Evolutionary conservation across 2,113 vertebrate genomes (phyloP), one percentile per base, ranked within the genome.

Genomic region (Oryzias curvinotus): DNA sequence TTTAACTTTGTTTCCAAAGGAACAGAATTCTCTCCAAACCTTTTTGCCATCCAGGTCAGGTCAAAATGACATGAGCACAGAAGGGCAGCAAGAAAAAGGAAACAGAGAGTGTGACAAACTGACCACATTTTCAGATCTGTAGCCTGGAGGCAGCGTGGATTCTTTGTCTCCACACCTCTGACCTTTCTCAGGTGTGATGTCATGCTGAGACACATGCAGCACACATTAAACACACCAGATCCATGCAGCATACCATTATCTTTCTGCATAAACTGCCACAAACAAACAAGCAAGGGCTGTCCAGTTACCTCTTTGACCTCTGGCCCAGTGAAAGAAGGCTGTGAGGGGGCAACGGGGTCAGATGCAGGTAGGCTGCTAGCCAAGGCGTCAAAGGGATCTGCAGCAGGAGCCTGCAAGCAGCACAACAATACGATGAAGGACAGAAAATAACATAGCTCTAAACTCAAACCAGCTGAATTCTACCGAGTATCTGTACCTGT

Each of bases 361-460:
- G 68, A n/a, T 3, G 89, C 57, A 2, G 89, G 86, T 26, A 93
- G 71, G n/a, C 23, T 84, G 76, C 26, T 80, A 57, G 85, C 85
- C 69, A 93, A 77, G 57, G 84, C 85, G 1, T 90, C 89, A 1
- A 92, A 72, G 2, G 91, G 89, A 78, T 92, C 91, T 45, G 52
- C 41, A 0, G 4, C 56, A 48, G 80, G 65, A 6, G 72, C 82
- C 91, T 92, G 80, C 14, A 85, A 68, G 83, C 68, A 78, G 64
- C 62, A 80, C 56, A 73, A 57, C 51, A 89, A 60, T 81, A 82
- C 46, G 52, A 57, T 48, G 47, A n/a, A 19, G 36, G 0, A 7
- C 13, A 60, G 48, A 62, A 65, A 68, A 62, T 46, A 48, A 63
- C 78, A 84, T 60, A 79, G 80, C 45, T 52, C 58, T 42, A 15